Base-by-base conservation (phyloP, 2,888 invertebrate species). In the Eubasilissa splendida region DNA sequence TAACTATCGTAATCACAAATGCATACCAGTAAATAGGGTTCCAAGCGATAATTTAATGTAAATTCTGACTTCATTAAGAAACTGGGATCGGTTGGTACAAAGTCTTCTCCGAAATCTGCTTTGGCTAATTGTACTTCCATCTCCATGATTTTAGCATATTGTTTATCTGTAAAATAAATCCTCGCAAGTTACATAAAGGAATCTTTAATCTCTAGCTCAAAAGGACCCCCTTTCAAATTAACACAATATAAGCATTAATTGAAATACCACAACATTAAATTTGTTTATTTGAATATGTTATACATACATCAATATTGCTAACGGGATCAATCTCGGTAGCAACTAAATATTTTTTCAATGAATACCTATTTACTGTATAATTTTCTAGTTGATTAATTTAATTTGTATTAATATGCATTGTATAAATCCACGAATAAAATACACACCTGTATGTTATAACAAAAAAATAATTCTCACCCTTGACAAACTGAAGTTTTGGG, bases 401-500 rank as follows among this genome's bases (percentile, higher is more conserved):
- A 22, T 22, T 22, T 22, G 22, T 22, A 22, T 22, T 22, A 22
- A 22, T 22, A 22, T 22, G 22, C 1, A 22, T 22, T 42, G 1
- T 42, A 42, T 5, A 42, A 42, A 42, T 42, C 7, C 42, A 42
- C 2, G 1, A 42, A 42, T 42, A 42, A 42, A 42, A 42, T 42
- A 42, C 3, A 42, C 42, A 42, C 42, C 0, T 4, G 4, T 2
- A 4, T 42, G 4, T 42, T 42, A 33, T 2, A 74, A 22, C 22
- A 22, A 22, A 22, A 22, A 22, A 22, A 22, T 22, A 42, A 42
- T 42, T 52, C 65, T 77, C 85, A 92, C 93, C 93, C 91, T 93
- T 93, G 1, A 95, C 91, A 90, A 96, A 96, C 59, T 89, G 86
- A 80, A 96, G 93, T 81, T 91, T 91, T 7, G 96, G 96, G 58